phyloP scores from a whole-genome alignment of 2,113 vertebrate genomes.

The Fregata magnificens region DNA sequence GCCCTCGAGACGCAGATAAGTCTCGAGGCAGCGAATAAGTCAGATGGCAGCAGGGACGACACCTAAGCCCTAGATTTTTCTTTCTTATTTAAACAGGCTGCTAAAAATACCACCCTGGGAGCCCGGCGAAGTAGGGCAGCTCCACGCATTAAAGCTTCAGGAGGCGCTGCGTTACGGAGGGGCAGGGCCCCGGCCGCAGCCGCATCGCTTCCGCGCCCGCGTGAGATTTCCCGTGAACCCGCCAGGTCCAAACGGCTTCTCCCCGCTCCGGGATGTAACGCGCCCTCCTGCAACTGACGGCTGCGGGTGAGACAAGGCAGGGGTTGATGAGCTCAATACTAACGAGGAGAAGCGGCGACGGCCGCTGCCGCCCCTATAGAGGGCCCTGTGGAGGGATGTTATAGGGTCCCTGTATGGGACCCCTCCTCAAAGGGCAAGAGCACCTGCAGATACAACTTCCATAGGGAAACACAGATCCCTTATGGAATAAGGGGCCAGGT shows the following conservation, averaged over 20 bases:
- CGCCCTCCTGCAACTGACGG: neutral
- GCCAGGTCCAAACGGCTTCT: neutral
- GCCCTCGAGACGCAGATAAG: neutral
- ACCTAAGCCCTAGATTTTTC: neutral
- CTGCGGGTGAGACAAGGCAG: too few relatives aligned
- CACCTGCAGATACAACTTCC: neutral
- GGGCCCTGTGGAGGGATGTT: neutral
- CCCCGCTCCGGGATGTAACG: neutral
- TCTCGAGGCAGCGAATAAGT: neutral
- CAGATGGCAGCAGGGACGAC: neutral
- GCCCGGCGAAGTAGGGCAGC: neutral
- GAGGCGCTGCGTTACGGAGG: neutral
- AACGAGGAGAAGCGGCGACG: neutral
- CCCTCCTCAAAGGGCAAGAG: neutral
- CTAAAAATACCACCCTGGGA: neutral
- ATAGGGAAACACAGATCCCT: neutral
- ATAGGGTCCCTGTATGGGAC: neutral
- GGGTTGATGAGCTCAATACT: neutral
- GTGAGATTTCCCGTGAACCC: too few relatives aligned
- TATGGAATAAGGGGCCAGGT: neutral
- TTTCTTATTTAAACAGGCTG: neutral
- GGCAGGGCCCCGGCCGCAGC: neutral
- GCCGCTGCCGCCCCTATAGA: neutral
- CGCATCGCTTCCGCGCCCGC: fast-evolving
- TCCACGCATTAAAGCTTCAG: neutral